Evolutionary conservation across 2,797 vertebrate genomes (phyloP), one percentile per base, ranked within the genome.

Genomic region (Sebastolobus alascanus): DNA sequence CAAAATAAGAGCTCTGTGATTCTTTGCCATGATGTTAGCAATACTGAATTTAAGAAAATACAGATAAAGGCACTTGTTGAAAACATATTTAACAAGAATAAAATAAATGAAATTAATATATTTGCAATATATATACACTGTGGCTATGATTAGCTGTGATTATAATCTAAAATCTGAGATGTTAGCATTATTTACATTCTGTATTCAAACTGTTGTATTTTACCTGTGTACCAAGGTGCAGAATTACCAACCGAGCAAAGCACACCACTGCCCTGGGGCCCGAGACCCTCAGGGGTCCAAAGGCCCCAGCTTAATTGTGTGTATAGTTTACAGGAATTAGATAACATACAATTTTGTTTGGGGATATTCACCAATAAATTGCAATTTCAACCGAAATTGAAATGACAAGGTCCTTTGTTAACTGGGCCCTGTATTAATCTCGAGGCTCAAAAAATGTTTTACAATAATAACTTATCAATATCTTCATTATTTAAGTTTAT

Each of bases 291-390:
- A 46, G 43, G 3, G 43, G 7, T 46, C 16, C 43, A 46, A 46
- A 46, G 16, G 1, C 43, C 43, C 16, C 0, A 20, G 20, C 3
- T 52, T 52, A 20, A 52, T 52, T 20, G 18, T 52, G 50, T n/a
- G 50, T 4, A 52, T 52, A n/a, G 50, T 37, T 37, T 37, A 8
- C 35, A 31, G 35, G 5, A 4, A 37, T 13, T 43, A 46, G 14
- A 35, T 22, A 27, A 43, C 54, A 55, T 22, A 12, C 1, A 11
- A 52, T 37, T 69, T 31, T 25, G 22, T 72, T 27, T 35, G 10
- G 6, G 16, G 14, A 67, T 55, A 61, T 1, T 80, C 37, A 40
- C 5, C 33, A 84, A 43, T 29, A 52, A 73, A 54, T 56, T 33
- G 40, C 6, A 46, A 46, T 46, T 46, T 46, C 43, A 46, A 46